Percentiles rank a stretch among this genome's conserved stretches.
phyloP scores from a whole-genome alignment of 2,113 vertebrate genomes.

The Clarias gariepinus region DNA sequence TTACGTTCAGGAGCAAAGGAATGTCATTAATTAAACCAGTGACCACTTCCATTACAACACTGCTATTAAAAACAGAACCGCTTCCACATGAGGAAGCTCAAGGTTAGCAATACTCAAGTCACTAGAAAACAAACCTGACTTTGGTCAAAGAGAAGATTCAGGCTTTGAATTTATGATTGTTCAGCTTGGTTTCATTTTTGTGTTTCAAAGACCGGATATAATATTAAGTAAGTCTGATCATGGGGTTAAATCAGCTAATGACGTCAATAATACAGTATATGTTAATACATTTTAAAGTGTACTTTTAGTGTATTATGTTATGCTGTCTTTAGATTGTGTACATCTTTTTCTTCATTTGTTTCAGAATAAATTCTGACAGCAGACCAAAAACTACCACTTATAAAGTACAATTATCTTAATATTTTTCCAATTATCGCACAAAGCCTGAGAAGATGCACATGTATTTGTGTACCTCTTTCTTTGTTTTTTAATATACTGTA shows the following conservation, averaged over 20 bases:
- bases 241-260: neutral
- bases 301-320: neutral
- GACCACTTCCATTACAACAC: constrained; percentile 22
- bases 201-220: neutral
- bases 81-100: constrained; percentile 1
- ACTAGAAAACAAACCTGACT: neutral
- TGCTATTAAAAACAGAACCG: constrained; percentile 6
- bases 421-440: neutral
- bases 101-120: neutral
- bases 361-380: neutral
- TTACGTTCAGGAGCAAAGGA: neutral
- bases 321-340: neutral
- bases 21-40: constrained; percentile 19
- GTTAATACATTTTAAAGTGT: no score
- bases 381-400: neutral
- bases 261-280: neutral
- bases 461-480: neutral
- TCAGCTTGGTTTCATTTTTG: neutral
- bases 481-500: neutral
- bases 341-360: no score
- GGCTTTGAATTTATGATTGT: neutral
- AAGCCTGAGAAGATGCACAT: neutral
- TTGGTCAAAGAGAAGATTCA: neutral
- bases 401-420: neutral
- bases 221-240: neutral